Percentiles rank a stretch among this genome's conserved stretches.
These are phyloP conservation scores for Falco berigora DNA, from an alignment of 2,797 vertebrate species.

Conservation along the genomic window DNA sequence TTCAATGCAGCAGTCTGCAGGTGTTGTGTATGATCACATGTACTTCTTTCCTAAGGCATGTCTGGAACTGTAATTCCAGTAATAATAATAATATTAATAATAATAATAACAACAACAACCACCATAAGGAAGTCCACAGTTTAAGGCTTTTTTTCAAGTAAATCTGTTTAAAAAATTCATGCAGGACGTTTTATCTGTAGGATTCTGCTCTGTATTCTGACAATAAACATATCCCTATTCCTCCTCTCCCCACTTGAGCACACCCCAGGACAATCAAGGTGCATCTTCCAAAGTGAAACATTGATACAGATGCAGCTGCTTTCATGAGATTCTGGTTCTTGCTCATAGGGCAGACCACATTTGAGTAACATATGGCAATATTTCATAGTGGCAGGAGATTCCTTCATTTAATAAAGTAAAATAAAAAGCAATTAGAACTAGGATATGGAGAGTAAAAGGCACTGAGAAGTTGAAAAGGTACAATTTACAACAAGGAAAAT, in stretches of 20 bases:
- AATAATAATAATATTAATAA: neutral
- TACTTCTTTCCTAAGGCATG: neutral
- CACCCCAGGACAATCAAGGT: neutral
- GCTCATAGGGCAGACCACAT: neutral
- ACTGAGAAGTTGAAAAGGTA: neutral
- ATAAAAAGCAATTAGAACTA: neutral
- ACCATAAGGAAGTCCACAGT: neutral
- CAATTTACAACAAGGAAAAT: neutral
- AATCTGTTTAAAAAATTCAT: accelerated
- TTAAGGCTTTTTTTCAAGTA: neutral
- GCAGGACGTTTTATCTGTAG: neutral
- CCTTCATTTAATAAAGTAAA: neutral
- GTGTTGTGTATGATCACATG: neutral
- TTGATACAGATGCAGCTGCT: neutral
- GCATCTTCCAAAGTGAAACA: neutral
- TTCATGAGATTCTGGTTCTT: neutral
- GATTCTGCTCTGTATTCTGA: neutral
- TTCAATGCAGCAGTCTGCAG: neutral
- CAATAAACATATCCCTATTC: neutral
- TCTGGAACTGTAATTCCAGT: neutral
- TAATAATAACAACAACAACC: neutral
- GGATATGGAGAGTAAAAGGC: neutral
- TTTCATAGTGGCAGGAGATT: neutral
- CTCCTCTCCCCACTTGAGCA: neutral
- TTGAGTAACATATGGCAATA: neutral